phyloP scores from a whole-genome alignment of 2,888 invertebrate species.

The Hoplodrina ambigua region DNA sequence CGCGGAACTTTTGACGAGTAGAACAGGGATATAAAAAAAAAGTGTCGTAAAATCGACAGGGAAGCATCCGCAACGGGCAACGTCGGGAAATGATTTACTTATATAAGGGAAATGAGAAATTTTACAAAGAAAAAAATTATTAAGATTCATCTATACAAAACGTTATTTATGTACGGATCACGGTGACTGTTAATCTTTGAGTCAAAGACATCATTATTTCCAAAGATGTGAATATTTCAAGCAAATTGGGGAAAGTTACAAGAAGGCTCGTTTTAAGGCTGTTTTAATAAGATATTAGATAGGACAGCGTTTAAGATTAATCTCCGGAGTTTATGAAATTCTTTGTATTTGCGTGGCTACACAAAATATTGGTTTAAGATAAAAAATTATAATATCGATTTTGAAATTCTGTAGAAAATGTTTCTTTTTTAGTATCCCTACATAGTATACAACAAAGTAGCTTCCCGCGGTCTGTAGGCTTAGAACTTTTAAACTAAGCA shows the following conservation, averaged over 20 bases:
- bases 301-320: slow-evolving; percentile 40
- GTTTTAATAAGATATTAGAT: slow-evolving; percentile 41
- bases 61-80: slow-evolving; percentile 49
- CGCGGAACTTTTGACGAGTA: slow-evolving; percentile 59
- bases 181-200: slow-evolving; percentile 35
- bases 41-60: slow-evolving; percentile 63
- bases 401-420: background rate
- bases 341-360: slow-evolving; percentile 25
- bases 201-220: slow-evolving; percentile 37
- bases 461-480: too few relatives aligned
- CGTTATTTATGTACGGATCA: slow-evolving; percentile 38
- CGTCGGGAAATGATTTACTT: slow-evolving; percentile 65
- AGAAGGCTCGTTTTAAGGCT: slow-evolving; percentile 26
- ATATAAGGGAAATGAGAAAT: slow-evolving; percentile 63
- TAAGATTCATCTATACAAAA: slow-evolving; percentile 51
- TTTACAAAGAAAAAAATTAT: slow-evolving; percentile 62
- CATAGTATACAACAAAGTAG: too few relatives aligned
- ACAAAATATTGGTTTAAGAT: slow-evolving; percentile 26
- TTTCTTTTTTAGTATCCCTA: background rate
- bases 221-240: slow-evolving; percentile 46
- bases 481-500: too few relatives aligned
- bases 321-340: slow-evolving; percentile 43
- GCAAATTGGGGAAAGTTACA: slow-evolving; percentile 32
- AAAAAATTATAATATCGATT: background rate
- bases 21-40: slow-evolving; percentile 59